Evolutionary conservation across 2,113 vertebrate genomes (phyloP), one percentile per base, ranked within the genome.

Genomic region (Accipiter virgatus): DNA sequence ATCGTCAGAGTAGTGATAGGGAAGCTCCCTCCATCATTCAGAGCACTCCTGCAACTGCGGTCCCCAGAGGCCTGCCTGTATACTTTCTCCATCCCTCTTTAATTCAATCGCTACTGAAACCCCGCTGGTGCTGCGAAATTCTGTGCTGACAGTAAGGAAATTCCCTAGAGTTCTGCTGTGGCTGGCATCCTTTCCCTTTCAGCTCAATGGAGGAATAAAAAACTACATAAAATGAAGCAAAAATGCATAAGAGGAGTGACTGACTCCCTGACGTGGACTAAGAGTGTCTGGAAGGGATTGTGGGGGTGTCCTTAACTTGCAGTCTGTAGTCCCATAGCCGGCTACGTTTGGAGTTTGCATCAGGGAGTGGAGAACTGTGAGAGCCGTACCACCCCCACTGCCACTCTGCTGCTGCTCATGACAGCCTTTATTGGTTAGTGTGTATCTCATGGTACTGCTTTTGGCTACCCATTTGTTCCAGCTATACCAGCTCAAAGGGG

Each of bases 371-470:
- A 86, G 34, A 91, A 15, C 26, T 32, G 53, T 22, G 13, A 78
- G 59, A 74, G 13, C 20, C 0, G 0, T 21, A 32, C 13, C 0
- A 0, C 16, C 31, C 43, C 55, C 36, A 52, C 2, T 18, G 5
- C 8, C 34, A 34, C 23, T 52, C 53, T 72, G 48, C 36, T 81
- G 63, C 34, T 61, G 36, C 65, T 48, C 31, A 18, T 36, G 23
- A 43, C 63, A 77, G 29, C 9, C 14, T 56, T 38, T 40, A 34
- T 26, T 29, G 16, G 29, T 81, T 88, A 29, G 31, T 38, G 10
- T 15, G 6, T 25, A 11, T 36, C 56, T 82, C 63, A 19, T 18
- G 4, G 14, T 7, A 16, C 5, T 0, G 0, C 10, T 78, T 65
- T 43, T 78, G 25, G 50, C 40, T 40, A 19, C 26, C 5, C 3